Base-by-base conservation (phyloP, 2,888 invertebrate species). In the Tinea semifulvella region DNA sequence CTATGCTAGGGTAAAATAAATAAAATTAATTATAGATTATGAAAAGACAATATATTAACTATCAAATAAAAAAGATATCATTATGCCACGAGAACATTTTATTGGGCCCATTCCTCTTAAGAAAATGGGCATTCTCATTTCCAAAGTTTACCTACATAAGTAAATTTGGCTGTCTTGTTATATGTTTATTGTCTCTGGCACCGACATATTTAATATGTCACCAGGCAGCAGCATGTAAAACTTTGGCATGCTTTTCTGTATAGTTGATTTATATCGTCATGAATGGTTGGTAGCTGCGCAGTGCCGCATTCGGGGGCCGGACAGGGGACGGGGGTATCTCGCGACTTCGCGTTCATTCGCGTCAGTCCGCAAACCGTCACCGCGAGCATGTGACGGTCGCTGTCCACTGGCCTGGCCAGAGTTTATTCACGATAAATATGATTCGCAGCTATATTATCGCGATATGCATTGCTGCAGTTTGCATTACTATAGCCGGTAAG, bases 241-340 rank as follows among this genome's bases (percentile, higher is more conserved):
- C 31, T 31, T 31, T 22, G 5, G 5, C 22, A 22, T 22, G 22
- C 22, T 22, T 7, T 22, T 22, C 8, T 8, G 22, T 22, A 22
- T 22, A 7, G 22, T 22, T 22, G 22, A 31, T 31, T 31, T 31
- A 46, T 46, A 43, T 43, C 38, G 43, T 17, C 25, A 42, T 43
- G 36, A 38, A 43, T 43, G 42, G 43, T 22, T 18, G 45, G n/a
- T 16, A 53, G 48, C 63, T 67, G 68, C 74, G 75, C 76, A 75
- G 60, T 79, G 75, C 79, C 79, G 79, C 79, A 79, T 66, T 79
- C 65, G 68, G 74, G 76, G 77, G 65, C 60, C n/a, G n/a, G n/a
- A n/a, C n/a, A n/a, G n/a, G n/a, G 72, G 57, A 70, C 71, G 69
- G 67, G 55, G 58, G 56, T 56, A 46, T 53, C 48, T 52, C 52